Percentiles rank a stretch among this genome's conserved stretches.
phyloP scores from a whole-genome alignment of 2,113 vertebrate genomes.

The Pseudonaja textilis region DNA sequence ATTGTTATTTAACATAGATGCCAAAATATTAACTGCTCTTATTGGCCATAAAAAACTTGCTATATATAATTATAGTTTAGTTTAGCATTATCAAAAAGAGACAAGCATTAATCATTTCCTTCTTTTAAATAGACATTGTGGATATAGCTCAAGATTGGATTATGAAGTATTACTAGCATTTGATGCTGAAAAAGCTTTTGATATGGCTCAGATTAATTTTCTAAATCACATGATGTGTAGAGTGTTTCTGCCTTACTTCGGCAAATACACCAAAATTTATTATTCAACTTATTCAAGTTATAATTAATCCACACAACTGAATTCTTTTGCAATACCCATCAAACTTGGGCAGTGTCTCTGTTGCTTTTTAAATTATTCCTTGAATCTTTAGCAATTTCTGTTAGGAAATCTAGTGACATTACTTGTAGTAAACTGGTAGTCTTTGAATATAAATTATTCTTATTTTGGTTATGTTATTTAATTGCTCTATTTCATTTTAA shows the following conservation, averaged over 20 bases:
- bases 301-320: neutral
- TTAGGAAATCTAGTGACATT: neutral
- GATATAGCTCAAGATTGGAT: neutral
- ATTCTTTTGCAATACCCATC: neutral
- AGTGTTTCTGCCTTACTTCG: neutral
- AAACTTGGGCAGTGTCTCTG: neutral
- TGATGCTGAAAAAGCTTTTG: neutral
- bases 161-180: neutral
- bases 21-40: neutral
- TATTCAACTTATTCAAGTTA: neutral
- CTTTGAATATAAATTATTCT: neutral
- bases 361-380: neutral
- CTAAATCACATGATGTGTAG: neutral
- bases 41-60: neutral
- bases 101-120: neutral
- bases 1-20: neutral
- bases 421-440: neutral
- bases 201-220: neutral
- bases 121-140: neutral
- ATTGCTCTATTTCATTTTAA: neutral
- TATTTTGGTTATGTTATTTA: neutral
- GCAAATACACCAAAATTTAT: neutral
- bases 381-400: neutral
- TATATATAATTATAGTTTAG: neutral
- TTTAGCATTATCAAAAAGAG: neutral